Percentiles rank a stretch among this genome's conserved stretches.
Evolutionary conservation across 2,797 vertebrate species (phyloP).

Genomic region (Nothura maculosa): DNA sequence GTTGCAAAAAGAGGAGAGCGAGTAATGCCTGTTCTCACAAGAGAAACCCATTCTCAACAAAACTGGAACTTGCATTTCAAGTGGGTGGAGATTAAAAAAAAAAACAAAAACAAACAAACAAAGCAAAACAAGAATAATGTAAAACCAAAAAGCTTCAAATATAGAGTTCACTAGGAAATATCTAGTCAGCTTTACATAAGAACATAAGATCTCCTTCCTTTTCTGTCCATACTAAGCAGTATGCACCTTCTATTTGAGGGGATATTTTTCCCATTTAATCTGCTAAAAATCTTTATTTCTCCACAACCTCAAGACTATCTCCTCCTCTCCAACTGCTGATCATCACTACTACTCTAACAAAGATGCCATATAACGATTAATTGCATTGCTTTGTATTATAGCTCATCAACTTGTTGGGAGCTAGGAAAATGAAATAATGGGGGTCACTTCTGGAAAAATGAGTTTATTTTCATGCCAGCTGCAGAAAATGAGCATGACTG

Average conservation of each 20-base stretch:
- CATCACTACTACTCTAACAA: constrained; percentile 65
- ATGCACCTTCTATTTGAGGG: neutral
- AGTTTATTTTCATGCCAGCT: constrained; percentile 83
- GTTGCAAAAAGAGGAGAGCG: neutral
- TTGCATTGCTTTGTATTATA: constrained; percentile 80
- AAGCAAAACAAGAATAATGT: neutral
- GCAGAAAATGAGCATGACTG: constrained; percentile 79
- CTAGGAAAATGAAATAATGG: constrained; percentile 82
- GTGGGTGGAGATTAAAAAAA: neutral
- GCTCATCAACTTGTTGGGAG: constrained; percentile 78
- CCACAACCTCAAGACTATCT: constrained; percentile 47
- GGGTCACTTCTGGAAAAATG: constrained; percentile 83
- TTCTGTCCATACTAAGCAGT: neutral
- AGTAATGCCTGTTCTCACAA: neutral
- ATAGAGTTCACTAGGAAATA: neutral
- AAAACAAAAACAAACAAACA: neutral
- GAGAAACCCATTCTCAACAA: neutral
- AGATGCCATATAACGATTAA: constrained; percentile 74
- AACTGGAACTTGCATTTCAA: neutral
- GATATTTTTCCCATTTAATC: constrained; percentile 32
- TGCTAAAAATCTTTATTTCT: constrained; percentile 56
- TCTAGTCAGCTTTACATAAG: fast-evolving
- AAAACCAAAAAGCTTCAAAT: neutral
- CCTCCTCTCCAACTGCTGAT: constrained; percentile 66
- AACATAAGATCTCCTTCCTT: neutral